Percentiles rank a stretch among this genome's conserved stretches.
Evolutionary conservation across 2,113 vertebrate species (phyloP).

Genomic region (Mesocricetus auratus): DNA sequence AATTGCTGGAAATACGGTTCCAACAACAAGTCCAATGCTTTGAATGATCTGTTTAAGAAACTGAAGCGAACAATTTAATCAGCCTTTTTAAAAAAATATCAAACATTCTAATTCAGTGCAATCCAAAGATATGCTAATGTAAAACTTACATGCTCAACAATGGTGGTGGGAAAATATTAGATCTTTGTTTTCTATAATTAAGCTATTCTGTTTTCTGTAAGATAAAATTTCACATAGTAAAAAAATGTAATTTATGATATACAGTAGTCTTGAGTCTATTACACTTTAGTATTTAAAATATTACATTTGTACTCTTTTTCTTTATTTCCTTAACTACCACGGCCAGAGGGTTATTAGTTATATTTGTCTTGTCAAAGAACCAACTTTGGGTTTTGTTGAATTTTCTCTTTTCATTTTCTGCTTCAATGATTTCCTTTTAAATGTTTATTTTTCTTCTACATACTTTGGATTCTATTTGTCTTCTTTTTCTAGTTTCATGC

Average conservation of each 20-base stretch:
- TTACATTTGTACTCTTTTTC: background rate
- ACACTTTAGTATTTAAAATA: background rate
- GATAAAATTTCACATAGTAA: background rate
- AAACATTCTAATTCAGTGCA: background rate
- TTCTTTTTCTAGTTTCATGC: background rate
- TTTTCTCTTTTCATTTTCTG: background rate
- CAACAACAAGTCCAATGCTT: background rate
- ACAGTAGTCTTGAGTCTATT: background rate
- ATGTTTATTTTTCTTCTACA: background rate
- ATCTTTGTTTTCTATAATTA: background rate
- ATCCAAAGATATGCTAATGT: background rate
- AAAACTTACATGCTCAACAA: background rate
- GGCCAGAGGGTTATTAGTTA: background rate
- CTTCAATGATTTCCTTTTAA: background rate
- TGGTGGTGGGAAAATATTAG: background rate
- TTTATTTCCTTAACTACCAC: background rate
- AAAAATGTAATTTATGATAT: background rate
- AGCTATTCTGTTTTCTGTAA: background rate
- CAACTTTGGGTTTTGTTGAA: background rate
- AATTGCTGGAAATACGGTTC: background rate
- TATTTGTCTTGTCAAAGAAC: background rate
- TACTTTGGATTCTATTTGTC: background rate
- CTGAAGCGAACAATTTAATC: background rate
- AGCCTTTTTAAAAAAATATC: background rate
- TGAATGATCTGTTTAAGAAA: background rate